Base-by-base conservation (phyloP, 2,888 invertebrate species). In the Chaitophorus viminalis region DNA sequence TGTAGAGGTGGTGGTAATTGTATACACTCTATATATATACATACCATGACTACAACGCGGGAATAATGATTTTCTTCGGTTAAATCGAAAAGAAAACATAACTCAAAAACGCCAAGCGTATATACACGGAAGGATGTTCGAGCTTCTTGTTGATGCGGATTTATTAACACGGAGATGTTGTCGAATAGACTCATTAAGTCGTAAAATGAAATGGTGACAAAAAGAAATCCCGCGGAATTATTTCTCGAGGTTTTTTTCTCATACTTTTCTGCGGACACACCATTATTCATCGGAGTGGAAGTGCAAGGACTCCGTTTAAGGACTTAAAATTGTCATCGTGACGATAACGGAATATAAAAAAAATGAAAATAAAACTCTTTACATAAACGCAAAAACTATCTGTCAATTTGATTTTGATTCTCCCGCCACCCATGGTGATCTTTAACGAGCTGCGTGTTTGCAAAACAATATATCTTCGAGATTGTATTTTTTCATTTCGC, bases 371-470 rank as follows among this genome's bases (percentile, higher is more conserved):
- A 77, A 83, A 75, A 60, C 75, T 39, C 60, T 83, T 82, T 74
- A 74, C 72, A 36, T 54, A 54, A 82, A 74, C 82, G 54, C 14
- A 18, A 74, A 82, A 36, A 31, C 74, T 60, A 39, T 75, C 75
- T 65, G 83, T 83, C 83, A 65, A 83, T 83, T 39, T 75, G 25
- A 75, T 75, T 83, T 75, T 65, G 75, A 83, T 74, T 75, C 60
- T 74, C 29, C 36, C 29, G n/a, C n/a, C 74, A 39, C 74, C 83
- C 74, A 36, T 14, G 29, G 36, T 3, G 17, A 83, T 83, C 36
- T 60, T 65, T 83, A 83, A 83, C 83, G 83, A 83, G 83, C 17
- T 17, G 36, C 74, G 29, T 21, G 83, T 83, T 60, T 31, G 60
- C 21, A 6, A 39, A 60, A 82, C 60, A 29, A 83, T 75, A 54